phyloP scores from a whole-genome alignment of 2,888 invertebrate species.

The Apamea epomidion region DNA sequence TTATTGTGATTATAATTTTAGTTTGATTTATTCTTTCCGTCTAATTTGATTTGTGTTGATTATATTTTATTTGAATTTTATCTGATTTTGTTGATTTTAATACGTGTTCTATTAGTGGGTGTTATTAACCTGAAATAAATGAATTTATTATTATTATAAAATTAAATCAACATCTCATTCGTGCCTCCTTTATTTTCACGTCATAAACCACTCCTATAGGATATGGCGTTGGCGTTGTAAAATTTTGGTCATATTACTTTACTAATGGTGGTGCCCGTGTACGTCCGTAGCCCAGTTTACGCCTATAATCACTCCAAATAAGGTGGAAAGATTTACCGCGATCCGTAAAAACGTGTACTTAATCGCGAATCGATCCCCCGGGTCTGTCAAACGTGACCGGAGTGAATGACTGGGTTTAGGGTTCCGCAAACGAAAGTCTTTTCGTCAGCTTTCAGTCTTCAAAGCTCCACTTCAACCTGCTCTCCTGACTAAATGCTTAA shows the following conservation, averaged over 20 bases:
- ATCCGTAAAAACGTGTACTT: slow-evolving; percentile 73
- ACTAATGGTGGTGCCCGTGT: slow-evolving; percentile 57
- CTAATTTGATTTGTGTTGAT: too few species aligned
- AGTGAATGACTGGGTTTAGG: slow-evolving; percentile 65
- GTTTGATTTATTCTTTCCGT: too few species aligned
- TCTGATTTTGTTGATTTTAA: too few species aligned
- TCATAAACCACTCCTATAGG: slow-evolving; percentile 3
- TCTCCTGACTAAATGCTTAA: not conserved
- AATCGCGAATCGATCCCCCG: slow-evolving; percentile 73
- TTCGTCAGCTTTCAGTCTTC: not conserved
- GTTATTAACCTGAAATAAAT: too few species aligned
- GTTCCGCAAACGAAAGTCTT: slow-evolving; percentile 2
- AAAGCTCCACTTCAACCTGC: not conserved
- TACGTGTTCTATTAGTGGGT: too few species aligned
- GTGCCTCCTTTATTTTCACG: not conserved
- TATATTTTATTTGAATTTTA: too few species aligned
- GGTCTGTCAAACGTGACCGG: slow-evolving; percentile 75
- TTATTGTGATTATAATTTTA: too few species aligned
- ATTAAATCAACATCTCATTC: not conserved
- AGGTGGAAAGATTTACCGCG: slow-evolving; percentile 71
- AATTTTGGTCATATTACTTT: slow-evolving; percentile 39
- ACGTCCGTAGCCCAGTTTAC: slow-evolving; percentile 50
- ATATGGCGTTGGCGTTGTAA: slow-evolving; percentile 3
- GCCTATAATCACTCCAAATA: slow-evolving; percentile 71
- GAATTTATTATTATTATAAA: too few species aligned